Percentiles rank a stretch among this genome's conserved stretches.
Evolutionary conservation across 92 coral and sea anemone species (phyloP).

Genomic region (Plumapathes pennacea): DNA sequence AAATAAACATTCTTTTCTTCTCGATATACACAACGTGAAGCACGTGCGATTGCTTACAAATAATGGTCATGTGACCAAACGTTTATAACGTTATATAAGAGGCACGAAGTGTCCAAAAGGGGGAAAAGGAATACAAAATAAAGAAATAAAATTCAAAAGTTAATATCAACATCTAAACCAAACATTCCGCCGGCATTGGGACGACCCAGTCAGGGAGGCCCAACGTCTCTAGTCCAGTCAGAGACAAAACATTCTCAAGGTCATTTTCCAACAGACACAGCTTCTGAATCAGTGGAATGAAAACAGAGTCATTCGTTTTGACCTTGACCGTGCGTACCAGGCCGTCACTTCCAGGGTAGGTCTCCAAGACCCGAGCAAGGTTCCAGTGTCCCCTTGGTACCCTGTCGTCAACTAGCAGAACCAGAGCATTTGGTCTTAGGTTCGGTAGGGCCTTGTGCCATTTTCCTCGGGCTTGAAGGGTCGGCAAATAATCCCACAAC

Average conservation of each 20-base stretch:
- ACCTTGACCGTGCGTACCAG: conserved; percentile 47
- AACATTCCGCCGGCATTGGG: conserved; percentile 61
- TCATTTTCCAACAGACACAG: conserved; percentile 34
- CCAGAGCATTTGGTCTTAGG: conserved; percentile 33
- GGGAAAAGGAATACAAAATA: too few relatives aligned
- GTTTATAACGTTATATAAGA: too few relatives aligned
- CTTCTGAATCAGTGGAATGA: conserved; percentile 40
- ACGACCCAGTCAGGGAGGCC: conserved; percentile 6
- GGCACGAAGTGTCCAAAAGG: too few relatives aligned
- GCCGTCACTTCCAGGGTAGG: conserved; percentile 45
- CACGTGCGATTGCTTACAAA: too few relatives aligned
- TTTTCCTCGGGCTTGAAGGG: conserved; percentile 43
- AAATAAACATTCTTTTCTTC: too few relatives aligned
- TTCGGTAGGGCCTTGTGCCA: conserved; percentile 41
- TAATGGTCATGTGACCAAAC: too few relatives aligned
- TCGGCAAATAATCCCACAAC: conserved; percentile 49
- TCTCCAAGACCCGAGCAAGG: conserved; percentile 50
- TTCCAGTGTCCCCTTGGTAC: conserved; percentile 52
- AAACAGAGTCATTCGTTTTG: conserved; percentile 21
- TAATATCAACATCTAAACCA: too few relatives aligned
- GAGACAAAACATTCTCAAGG: background rate
- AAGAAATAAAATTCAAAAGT: too few relatives aligned
- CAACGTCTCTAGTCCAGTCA: conserved; percentile 4
- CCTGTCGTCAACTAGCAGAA: conserved; percentile 36
- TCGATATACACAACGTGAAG: too few relatives aligned